Base-by-base conservation (phyloP, 2,888 invertebrate species). In the Leptinotarsa tumamoca region DNA sequence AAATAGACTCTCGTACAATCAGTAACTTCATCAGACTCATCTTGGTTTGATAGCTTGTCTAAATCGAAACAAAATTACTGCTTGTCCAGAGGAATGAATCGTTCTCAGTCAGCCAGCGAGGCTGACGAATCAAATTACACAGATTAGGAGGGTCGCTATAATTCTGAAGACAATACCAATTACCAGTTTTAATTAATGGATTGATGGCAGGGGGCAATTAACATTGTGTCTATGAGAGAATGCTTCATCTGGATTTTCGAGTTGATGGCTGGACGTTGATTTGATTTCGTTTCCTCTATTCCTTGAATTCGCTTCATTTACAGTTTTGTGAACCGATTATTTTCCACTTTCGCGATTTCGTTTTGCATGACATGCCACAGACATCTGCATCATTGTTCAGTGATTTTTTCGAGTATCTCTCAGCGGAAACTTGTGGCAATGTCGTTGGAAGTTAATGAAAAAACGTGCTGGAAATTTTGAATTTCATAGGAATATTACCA, bases 151-250 rank as follows among this genome's bases (percentile, higher is more conserved):
- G 72, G 52, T 72, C 72, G 33, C 33, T 17, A 33, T 82, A 82
- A 82, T 83, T 78, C 72, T 75, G 73, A 74, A 81, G 82, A 78
- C 81, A 82, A 82, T 78, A 73, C 79, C 81, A 79, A 78, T 76
- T 79, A 71, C 75, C 76, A 80, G 82, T 84, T 84, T 84, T 84
- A 84, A 84, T 85, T 85, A 84, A 82, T 82, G 82, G 82, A 83
- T 82, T 82, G 83, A 83, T 82, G 81, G 80, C 77, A 78, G 73
- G 72, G 75, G 77, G 80, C 82, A 81, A 82, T 82, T 80, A 78
- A 79, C 79, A 75, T 80, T 72, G 43, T 43, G 75, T 72, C 80
- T 77, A 82, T 78, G 77, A 79, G 80, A 78, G 79, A 78, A 79
- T 52, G 56, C 27, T 58, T 69, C 75, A 67, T 75, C 70, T 73